Evolutionary conservation across 1,140 invertebrate species (phyloP).

Genomic region (Andricus grossulariae): DNA sequence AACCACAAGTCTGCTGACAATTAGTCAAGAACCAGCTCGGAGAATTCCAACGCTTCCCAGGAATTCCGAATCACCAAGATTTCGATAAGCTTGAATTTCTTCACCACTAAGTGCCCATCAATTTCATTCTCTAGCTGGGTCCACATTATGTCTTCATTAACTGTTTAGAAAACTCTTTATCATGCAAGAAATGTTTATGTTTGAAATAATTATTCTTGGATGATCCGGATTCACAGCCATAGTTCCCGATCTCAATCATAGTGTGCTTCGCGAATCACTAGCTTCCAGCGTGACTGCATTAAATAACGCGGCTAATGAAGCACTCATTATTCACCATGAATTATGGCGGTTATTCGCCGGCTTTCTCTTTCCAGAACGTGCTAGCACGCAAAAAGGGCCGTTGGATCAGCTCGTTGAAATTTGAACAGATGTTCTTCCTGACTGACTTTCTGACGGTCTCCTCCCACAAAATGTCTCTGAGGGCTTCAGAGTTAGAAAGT

Average conservation of each 20-base stretch:
- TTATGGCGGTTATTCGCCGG: slow-evolving; percentile 59
- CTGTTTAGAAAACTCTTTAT: no score
- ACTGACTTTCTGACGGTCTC: slow-evolving; percentile 40
- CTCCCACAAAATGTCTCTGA: slow-evolving; percentile 42
- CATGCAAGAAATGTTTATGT: no score
- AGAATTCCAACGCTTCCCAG: neutral
- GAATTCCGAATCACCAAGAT: neutral
- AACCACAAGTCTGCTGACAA: slow-evolving; percentile 37
- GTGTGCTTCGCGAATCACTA: slow-evolving; percentile 48
- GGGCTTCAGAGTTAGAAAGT: slow-evolving; percentile 32
- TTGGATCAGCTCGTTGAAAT: slow-evolving; percentile 56
- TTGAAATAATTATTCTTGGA: neutral
- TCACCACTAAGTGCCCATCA: no score
- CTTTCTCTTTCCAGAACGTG: slow-evolving; percentile 50
- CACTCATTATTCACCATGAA: slow-evolving; percentile 62
- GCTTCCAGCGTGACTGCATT: slow-evolving; percentile 51
- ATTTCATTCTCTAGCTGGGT: no score
- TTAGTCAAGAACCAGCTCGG: slow-evolving; percentile 24
- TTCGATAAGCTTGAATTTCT: no score
- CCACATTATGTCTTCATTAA: no score
- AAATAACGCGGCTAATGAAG: slow-evolving; percentile 62
- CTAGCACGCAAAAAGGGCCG: slow-evolving; percentile 26
- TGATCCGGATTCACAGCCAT: neutral
- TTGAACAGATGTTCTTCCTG: slow-evolving; percentile 54
- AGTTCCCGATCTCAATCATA: slow-evolving; percentile 46